Percentiles rank a stretch among this genome's conserved stretches.
These are phyloP conservation scores for Himantopus leucocephalus DNA, from an alignment of 2,113 vertebrate genomes.

Conservation along the genomic window DNA sequence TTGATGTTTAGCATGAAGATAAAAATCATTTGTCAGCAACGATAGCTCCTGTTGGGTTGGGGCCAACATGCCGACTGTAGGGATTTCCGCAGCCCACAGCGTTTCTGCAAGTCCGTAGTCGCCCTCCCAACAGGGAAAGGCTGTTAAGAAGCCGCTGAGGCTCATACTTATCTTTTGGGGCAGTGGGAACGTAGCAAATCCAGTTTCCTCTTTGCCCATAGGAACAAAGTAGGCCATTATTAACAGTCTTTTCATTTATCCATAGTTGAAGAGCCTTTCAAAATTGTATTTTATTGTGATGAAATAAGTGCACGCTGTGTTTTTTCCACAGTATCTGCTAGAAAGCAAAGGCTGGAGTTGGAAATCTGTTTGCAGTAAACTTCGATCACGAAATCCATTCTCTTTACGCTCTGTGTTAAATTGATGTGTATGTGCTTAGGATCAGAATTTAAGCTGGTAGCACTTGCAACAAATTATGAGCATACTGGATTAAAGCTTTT, in stretches of 20 bases:
- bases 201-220: background rate
- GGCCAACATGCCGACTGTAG: background rate
- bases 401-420: background rate
- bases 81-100: rapidly evolving
- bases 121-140: background rate
- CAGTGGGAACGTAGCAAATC: background rate
- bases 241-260: background rate
- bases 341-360: background rate
- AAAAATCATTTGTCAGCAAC: rapidly evolving
- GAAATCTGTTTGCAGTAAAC: background rate
- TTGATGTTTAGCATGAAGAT: background rate
- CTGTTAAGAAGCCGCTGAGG: background rate
- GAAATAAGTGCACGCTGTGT: background rate
- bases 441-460: background rate
- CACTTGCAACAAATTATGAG: background rate
- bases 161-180: rapidly evolving
- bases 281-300: background rate
- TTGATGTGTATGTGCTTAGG: rapidly evolving
- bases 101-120: background rate
- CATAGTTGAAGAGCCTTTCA: background rate
- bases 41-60: background rate
- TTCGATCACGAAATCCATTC: background rate
- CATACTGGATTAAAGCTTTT: background rate
- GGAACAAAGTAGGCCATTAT: background rate
- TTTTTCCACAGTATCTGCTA: background rate